phyloP scores from a whole-genome alignment of 2,888 invertebrate genomes.

The Rhabditophanes sp. region DNA sequence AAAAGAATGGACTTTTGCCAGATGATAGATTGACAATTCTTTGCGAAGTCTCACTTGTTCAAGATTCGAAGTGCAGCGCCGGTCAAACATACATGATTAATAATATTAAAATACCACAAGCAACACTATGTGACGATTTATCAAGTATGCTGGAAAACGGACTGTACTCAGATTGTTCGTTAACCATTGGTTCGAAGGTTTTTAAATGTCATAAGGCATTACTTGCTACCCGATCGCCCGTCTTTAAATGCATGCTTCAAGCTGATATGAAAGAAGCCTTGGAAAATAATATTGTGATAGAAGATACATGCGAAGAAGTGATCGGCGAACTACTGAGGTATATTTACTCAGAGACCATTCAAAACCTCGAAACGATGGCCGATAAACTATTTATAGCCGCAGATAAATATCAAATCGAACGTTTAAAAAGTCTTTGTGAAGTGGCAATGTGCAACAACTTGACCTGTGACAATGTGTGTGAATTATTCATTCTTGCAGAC shows the following conservation, averaged over 20 bases:
- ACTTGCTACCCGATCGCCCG: constrained; percentile 84
- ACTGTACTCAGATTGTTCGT: constrained; percentile 88
- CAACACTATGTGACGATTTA: constrained; percentile 67
- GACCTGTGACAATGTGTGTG: constrained; percentile 30
- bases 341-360: constrained; percentile 85
- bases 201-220: constrained; percentile 56
- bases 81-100: constrained; percentile 60
- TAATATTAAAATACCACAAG: constrained; percentile 62
- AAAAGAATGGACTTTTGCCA: constrained; percentile 89
- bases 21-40: constrained; percentile 90
- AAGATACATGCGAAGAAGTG: constrained; percentile 93
- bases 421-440: constrained; percentile 10
- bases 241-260: constrained; percentile 98
- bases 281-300: constrained; percentile 68
- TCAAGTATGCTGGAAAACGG: constrained; percentile 86
- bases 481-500: constrained; percentile 32
- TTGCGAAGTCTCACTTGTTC: constrained; percentile 65
- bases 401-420: constrained; percentile 1
- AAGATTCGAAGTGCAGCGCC: constrained; percentile 95
- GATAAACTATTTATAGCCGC: constrained; percentile 55
- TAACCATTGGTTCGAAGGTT: constrained; percentile 58
- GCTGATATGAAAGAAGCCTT: constrained; percentile 63
- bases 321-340: constrained; percentile 90
- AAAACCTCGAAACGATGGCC: constrained; percentile 57
- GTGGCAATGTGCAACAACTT: constrained; percentile 24